Evolutionary conservation across 2,113 vertebrate genomes (phyloP), one percentile per base, ranked within the genome.

Genomic region (Montifringilla adamsi): DNA sequence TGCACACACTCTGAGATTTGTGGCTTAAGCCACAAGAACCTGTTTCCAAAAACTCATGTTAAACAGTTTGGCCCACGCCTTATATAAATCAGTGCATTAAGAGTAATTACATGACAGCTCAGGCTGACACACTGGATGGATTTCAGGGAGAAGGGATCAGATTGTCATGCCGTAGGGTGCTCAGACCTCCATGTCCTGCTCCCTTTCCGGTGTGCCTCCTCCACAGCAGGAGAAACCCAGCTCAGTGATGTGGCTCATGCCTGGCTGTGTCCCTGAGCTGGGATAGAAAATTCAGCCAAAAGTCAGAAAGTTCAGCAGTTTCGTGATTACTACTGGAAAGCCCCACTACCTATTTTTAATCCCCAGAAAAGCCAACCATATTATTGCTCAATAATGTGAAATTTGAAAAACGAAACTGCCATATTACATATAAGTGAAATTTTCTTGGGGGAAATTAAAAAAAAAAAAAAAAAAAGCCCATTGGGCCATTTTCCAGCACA

Each of bases 351-450:
- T 62, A 1, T 37, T 83, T 87, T 59, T 63, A 59, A 55, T 17
- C 23, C 39, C 6, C 66, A 59, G 68, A 91, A 91, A 91, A 84
- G 33, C 18, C 27, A 93, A n/a, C 33, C 3, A 0, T 16, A 2
- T 43, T 60, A n/a, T 94, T 95, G 81, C 89, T 67, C 53, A 91
- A 72, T 52, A 76, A 44, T 3, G 37, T 66, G 66, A 84, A 84
- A 90, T 78, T 6, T 70, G 68, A 63, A 70, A 83, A 94, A 67
- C 8, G 13, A 92, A 94, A 84, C 73, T 22, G 13, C 47, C 37
- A 18, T 63, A 53, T 58, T 67, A 59, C 46, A 43, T 5, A 2
- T 5, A 46, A 76, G 30, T 14, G 18, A 87, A 64, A 77, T 52
- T 63, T 70, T 75, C 23, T 73, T 74, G 1, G 12, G 13, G 5